A percentile compares a stretch with the other conserved stretches of the same genome.
phyloP scores from a whole-genome alignment of 37 sponge, comb jelly and placozoan species.

The Spongia lamella region DNA sequence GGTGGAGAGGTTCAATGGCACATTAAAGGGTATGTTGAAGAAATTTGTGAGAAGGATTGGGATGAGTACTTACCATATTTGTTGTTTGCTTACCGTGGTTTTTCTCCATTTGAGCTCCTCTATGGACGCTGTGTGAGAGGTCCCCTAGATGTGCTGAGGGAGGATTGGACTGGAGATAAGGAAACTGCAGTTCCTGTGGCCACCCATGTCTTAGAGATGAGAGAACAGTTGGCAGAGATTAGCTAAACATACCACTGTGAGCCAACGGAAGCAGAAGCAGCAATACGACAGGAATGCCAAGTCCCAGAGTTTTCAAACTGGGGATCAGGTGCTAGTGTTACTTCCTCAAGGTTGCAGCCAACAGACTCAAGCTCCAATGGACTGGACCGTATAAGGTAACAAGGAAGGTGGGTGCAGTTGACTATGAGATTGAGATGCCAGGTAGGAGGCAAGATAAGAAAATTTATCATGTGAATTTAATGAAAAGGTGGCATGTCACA shows the following conservation, averaged over 20 bases:
- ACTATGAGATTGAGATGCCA: conserved; percentile 29
- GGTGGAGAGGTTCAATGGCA: conserved; percentile 9
- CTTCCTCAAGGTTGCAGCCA: background rate
- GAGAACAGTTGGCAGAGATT: background rate
- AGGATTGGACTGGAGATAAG: conserved; percentile 4
- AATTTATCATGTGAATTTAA: conserved; percentile 17
- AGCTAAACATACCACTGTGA: background rate
- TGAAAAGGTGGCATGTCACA: conserved; percentile 23
- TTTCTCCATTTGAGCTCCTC: conserved; percentile 3
- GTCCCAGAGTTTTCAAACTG: background rate
- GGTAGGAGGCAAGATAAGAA: background rate
- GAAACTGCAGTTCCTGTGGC: background rate
- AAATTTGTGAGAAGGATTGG: too few species aligned
- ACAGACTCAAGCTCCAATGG: conserved; percentile 13
- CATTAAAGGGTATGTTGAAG: too few species aligned
- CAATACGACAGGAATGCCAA: background rate
- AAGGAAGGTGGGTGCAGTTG: conserved; percentile 12
- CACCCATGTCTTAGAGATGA: background rate
- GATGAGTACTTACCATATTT: too few species aligned
- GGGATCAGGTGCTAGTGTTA: conserved; percentile 14
- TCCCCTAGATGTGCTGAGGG: conserved; percentile 9
- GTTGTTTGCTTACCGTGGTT: too few species aligned
- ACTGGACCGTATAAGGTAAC: conserved; percentile 5
- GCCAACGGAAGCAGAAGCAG: background rate
- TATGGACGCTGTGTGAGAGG: conserved; percentile 15